These are phyloP conservation scores for Phaenicophaeus curvirostris DNA, from an alignment of 2,797 vertebrate genomes.

Conservation along the genomic window DNA sequence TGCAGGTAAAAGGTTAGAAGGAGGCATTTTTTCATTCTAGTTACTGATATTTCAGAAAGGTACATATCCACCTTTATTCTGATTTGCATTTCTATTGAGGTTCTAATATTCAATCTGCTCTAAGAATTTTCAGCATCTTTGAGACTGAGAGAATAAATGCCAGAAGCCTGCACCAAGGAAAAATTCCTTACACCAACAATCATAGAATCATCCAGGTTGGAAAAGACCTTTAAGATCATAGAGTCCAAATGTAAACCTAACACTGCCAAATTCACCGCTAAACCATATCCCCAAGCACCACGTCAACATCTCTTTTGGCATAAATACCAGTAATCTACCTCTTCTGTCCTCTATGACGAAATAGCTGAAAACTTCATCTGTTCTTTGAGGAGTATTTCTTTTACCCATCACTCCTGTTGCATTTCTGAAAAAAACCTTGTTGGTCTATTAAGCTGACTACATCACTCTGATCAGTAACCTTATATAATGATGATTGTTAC, in stretches of 20 bases:
- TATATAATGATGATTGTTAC: neutral
- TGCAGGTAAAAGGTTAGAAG: neutral
- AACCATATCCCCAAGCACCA: neutral
- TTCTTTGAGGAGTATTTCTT: constrained; percentile 23
- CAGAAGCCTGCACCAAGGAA: neutral
- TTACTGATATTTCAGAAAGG: neutral
- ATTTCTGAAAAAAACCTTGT: constrained; percentile 23
- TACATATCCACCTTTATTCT: neutral
- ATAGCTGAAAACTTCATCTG: neutral
- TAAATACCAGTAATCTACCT: neutral
- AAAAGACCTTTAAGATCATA: neutral
- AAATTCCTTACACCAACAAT: neutral
- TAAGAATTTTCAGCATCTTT: constrained; percentile 14
- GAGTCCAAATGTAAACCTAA: neutral
- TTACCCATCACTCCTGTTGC: neutral
- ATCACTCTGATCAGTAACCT: neutral
- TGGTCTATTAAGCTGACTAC: neutral
- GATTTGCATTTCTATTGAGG: constrained; percentile 37
- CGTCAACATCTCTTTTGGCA: neutral
- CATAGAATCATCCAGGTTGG: neutral
- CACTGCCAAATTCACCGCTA: neutral
- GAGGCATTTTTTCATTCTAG: neutral
- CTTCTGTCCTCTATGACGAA: neutral
- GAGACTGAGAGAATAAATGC: neutral
- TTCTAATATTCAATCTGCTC: neutral